Percentiles rank a stretch among this genome's conserved stretches.
Evolutionary conservation across 2,797 vertebrate genomes (phyloP).

Genomic region (Lateolabrax maculatus): DNA sequence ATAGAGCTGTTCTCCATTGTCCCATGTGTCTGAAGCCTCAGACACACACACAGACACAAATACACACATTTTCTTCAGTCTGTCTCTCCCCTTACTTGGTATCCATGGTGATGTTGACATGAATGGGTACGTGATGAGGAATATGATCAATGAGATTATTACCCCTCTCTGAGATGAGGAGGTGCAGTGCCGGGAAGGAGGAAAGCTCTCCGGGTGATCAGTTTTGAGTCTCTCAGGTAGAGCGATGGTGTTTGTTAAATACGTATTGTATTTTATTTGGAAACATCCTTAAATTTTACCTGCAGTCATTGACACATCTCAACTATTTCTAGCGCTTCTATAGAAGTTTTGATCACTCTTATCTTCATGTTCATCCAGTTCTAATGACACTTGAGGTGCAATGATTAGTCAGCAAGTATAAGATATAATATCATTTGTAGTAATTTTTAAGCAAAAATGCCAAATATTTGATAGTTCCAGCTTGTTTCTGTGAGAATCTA

Average conservation of each 20-base stretch:
- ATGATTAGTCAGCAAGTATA: not conserved
- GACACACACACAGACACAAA: conserved; percentile 13
- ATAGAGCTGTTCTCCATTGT: conserved; percentile 60
- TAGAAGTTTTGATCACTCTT: not conserved
- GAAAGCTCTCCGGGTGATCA: not conserved
- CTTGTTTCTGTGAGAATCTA: not conserved
- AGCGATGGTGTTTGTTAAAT: not conserved
- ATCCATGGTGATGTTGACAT: conserved; percentile 60
- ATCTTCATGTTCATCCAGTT: not conserved
- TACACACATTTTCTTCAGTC: not conserved
- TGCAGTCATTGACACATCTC: not conserved
- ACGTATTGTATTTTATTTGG: not conserved
- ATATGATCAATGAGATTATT: conserved; percentile 57
- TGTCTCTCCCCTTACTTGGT: conserved; percentile 7
- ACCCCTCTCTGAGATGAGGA: conserved; percentile 21
- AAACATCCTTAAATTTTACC: not conserved
- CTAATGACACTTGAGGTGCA: not conserved
- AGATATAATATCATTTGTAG: no score
- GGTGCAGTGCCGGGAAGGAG: not conserved
- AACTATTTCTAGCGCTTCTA: not conserved
- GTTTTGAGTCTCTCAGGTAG: not conserved
- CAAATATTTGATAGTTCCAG: not conserved
- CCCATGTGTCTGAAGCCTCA: conserved; percentile 29
- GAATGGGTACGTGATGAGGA: conserved; percentile 54
- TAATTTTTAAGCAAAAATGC: not conserved